Base-by-base conservation (phyloP, 37 sponge, comb jelly and placozoan genomes). In the Halichondria panicea region DNA sequence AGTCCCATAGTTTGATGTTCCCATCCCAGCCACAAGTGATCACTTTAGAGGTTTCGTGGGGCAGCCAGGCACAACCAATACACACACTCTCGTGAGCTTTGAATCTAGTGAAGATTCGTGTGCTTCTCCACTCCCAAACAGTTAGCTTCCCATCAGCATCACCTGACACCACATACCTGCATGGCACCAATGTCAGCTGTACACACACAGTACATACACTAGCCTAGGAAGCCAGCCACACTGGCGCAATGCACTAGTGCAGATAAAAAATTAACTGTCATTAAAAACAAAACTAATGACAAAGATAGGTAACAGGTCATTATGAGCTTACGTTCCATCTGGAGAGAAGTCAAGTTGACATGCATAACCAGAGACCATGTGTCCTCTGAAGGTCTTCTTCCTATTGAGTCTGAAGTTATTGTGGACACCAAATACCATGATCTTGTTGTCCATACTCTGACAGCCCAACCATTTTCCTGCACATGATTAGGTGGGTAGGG, bases 11-110 rank as follows among this genome's bases (percentile, higher is more conserved):
- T 21, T 95, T 92, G 42, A 98, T 93, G 18, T 76, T 56, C 1
- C 99, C 99, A 84, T 98, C 99, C 99, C 99, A 98, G 25, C 99
- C 93, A 75, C 93, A 92, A 12, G 96, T 98, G 59, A 95, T 70
- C 13, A 98, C 81, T 43, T 98, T 98, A 19, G 96, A 95, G 3
- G 99, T 98, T 78, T 98, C 99, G 58, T 95, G 96, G 18, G 99
- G 99, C 22, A 90, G 80, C 99, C 99, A 98, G 53, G 74, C 70
- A 39, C 88, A 86, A 58, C 96, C 87, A 65, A 98, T 95, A 76
- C 99, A 98, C 72, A 98, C 99, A 25, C 76, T 71, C 21, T 90
- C 91, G 72, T 98, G 99, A 0, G 96, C 99, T 80, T 95, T 94
- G 63, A 98, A 88, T 54, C 95, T 89, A 33, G 90, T 94, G 62